These are phyloP conservation scores for Phalanger gymnotis DNA, from an alignment of 2,797 vertebrate genomes.

Conservation along the genomic window DNA sequence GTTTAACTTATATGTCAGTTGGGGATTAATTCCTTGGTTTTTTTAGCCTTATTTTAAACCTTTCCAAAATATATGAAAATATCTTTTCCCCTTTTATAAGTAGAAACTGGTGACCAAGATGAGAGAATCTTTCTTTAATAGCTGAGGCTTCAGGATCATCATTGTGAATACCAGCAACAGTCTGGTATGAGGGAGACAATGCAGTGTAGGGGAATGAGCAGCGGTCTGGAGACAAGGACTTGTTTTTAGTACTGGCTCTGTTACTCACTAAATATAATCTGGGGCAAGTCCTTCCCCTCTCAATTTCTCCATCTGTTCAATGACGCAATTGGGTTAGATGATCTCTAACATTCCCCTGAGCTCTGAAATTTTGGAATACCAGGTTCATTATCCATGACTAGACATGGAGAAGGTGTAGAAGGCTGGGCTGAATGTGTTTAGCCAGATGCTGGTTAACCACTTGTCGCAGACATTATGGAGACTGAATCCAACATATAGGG, in stretches of 20 bases:
- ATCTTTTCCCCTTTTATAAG: conserved; percentile 12
- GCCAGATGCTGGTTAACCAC: background rate
- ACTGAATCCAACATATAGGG: background rate
- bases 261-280: conserved; percentile 20
- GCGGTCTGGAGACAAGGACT: background rate
- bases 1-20: conserved; percentile 39
- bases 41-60: conserved; percentile 10
- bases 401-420: conserved; percentile 2
- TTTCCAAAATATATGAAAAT: conserved; percentile 27
- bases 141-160: background rate
- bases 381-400: background rate
- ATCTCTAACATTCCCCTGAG: conserved; percentile 27
- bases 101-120: conserved; percentile 27
- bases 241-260: conserved; percentile 21
- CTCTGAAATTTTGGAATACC: background rate
- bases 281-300: conserved; percentile 8
- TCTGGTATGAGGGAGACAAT: background rate
- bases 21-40: conserved; percentile 44
- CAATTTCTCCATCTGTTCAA: conserved; percentile 44
- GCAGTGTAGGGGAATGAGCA: conserved; percentile 14
- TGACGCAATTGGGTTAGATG: conserved; percentile 23
- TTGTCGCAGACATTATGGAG: background rate
- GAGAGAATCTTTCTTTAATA: conserved; percentile 19
- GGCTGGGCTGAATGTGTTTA: conserved; percentile 1
- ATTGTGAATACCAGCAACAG: background rate